Conservation (phyloP, 2,888 invertebrate species). For the Pherbina coryleti region DNA sequence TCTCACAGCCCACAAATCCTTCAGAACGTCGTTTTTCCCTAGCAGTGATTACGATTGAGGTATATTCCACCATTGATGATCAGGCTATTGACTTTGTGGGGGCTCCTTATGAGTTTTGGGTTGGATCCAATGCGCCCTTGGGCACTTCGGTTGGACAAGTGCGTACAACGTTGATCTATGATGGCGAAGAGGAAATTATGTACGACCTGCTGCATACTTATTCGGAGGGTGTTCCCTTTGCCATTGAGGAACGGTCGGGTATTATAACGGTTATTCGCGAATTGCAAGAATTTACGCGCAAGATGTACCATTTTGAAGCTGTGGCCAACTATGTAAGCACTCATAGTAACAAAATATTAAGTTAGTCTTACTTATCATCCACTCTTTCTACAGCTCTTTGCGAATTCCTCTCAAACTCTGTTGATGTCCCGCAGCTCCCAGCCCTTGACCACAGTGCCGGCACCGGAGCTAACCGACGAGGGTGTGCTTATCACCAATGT, state of each 20-base stretch:
- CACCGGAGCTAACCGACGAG: constrained; percentile 70
- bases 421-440: constrained; percentile 57
- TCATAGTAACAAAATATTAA: background rate
- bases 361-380: background rate
- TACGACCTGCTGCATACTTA: constrained; percentile 88
- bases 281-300: constrained; percentile 77
- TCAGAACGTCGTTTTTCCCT: constrained; percentile 85
- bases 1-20: constrained; percentile 79
- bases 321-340: constrained; percentile 74
- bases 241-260: constrained; percentile 88
- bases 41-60: constrained; percentile 87
- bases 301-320: constrained; percentile 85
- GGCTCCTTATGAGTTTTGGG: constrained; percentile 91
- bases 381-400: constrained; percentile 57
- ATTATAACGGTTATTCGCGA: constrained; percentile 87
- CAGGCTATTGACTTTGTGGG: constrained; percentile 84
- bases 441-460: constrained; percentile 59
- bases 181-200: constrained; percentile 74
- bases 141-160: constrained; percentile 91
- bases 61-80: constrained; percentile 71
- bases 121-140: constrained; percentile 85
- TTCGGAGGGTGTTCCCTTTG: constrained; percentile 93
- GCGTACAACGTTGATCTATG: constrained; percentile 79
- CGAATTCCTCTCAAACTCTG: constrained; percentile 60
- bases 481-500: constrained; percentile 84